Conservation (phyloP, 2,797 vertebrate species). For the Serranus cabrilla region DNA sequence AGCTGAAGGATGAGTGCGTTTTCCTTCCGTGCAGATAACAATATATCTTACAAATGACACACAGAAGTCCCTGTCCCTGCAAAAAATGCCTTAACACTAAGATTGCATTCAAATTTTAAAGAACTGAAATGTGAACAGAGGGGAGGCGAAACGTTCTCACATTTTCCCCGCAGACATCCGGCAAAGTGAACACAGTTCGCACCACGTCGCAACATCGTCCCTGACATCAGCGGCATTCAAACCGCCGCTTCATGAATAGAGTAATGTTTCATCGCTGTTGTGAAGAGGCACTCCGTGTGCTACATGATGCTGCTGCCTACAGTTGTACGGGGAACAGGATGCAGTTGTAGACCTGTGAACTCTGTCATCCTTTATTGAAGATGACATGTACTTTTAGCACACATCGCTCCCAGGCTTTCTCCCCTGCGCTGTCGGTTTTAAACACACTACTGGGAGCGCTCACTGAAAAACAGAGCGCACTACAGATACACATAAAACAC, state of each 20-base stretch:
- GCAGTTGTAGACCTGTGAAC: slow-evolving; percentile 76
- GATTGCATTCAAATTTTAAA: slow-evolving; percentile 16
- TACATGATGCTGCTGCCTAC: slow-evolving; percentile 53
- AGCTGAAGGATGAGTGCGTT: slow-evolving; percentile 1
- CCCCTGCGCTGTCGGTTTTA: slow-evolving; percentile 62
- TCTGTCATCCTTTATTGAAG: slow-evolving; percentile 82
- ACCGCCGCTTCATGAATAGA: slow-evolving; percentile 48
- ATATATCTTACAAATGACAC: background rate
- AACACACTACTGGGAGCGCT: slow-evolving; percentile 74
- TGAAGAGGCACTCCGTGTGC: slow-evolving; percentile 64
- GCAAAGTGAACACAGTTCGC: slow-evolving; percentile 51
- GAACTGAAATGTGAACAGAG: slow-evolving; percentile 24
- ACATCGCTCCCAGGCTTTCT: slow-evolving; percentile 71
- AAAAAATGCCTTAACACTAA: slow-evolving; percentile 1
- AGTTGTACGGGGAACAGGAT: slow-evolving; percentile 60
- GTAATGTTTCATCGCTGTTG: slow-evolving; percentile 55
- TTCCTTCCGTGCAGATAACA: background rate
- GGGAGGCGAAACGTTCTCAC: background rate
- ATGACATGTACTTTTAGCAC: slow-evolving; percentile 82
- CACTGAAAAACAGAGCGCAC: slow-evolving; percentile 63
- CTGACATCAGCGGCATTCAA: slow-evolving; percentile 55
- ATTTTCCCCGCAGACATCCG: slow-evolving; percentile 44
- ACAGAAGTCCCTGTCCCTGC: background rate
- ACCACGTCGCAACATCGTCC: slow-evolving; percentile 29
- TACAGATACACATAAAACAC: slow-evolving; percentile 68